A percentile compares a stretch with the other conserved stretches of the same genome.
phyloP scores from a whole-genome alignment of 2,888 invertebrate species.

The Orthosia incerta region DNA sequence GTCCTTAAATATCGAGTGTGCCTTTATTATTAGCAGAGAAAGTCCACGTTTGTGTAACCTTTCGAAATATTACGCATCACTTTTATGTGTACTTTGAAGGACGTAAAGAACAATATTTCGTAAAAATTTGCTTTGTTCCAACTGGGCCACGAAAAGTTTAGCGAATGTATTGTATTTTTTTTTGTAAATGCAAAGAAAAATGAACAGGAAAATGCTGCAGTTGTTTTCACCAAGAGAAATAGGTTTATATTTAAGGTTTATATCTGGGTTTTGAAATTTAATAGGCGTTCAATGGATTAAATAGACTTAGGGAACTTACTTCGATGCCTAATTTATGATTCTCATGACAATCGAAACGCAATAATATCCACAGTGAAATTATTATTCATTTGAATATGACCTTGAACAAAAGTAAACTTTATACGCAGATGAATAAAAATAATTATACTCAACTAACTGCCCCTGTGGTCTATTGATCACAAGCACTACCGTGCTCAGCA shows the following conservation, averaged over 20 bases:
- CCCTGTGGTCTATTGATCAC: too few relatives aligned
- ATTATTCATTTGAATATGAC: neutral
- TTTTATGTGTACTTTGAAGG: conserved; percentile 28
- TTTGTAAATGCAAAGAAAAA: conserved; percentile 4
- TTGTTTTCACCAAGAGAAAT: neutral
- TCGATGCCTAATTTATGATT: too few relatives aligned
- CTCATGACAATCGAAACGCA: too few relatives aligned
- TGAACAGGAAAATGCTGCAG: neutral
- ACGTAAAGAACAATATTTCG: neutral
- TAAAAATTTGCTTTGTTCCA: conserved; percentile 26
- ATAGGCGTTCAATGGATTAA: too few relatives aligned
- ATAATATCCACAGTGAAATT: too few relatives aligned
- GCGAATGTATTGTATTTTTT: neutral
- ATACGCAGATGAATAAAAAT: neutral
- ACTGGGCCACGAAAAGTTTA: conserved; percentile 18
- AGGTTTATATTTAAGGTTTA: neutral
- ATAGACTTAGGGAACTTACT: too few relatives aligned
- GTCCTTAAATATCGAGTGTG: conserved; percentile 60
- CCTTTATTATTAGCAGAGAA: conserved; percentile 65
- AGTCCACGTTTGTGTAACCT: conserved; percentile 50
- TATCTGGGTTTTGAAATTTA: too few relatives aligned
- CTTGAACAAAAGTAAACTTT: neutral
- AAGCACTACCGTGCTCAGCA: too few relatives aligned
- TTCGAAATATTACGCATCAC: conserved; percentile 53
- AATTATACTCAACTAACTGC: too few relatives aligned